A percentile compares a stretch with the other conserved stretches of the same genome.
These are phyloP conservation scores for Pangasianodon gigas DNA, from an alignment of 2,113 vertebrate genomes.

Conservation along the genomic window DNA sequence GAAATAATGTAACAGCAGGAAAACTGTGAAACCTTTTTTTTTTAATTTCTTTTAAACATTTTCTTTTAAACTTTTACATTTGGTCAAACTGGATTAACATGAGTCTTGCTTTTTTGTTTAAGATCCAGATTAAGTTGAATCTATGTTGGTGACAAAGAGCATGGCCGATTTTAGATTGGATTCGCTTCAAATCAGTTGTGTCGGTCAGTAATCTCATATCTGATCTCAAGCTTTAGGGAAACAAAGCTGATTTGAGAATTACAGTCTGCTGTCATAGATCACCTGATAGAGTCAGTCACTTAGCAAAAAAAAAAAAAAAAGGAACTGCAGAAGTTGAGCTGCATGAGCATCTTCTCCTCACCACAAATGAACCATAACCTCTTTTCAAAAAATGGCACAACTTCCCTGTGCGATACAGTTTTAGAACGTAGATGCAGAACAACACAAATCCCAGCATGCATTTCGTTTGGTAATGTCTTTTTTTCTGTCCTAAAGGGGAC, in stretches of 20 bases:
- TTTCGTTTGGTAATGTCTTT: background rate
- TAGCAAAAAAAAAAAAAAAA: background rate
- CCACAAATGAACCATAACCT: background rate
- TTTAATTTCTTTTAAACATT: background rate
- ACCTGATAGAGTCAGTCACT: background rate
- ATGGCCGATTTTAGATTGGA: background rate
- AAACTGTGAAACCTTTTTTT: no score
- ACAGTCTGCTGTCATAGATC: background rate
- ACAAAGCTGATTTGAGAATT: background rate
- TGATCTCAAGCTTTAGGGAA: background rate
- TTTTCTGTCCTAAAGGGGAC: constrained; percentile 77
- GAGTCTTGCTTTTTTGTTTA: no score
- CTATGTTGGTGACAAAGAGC: background rate
- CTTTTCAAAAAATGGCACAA: background rate
- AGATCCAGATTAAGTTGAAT: background rate
- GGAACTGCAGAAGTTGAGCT: background rate
- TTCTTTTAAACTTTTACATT: background rate
- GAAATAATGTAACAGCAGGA: no score
- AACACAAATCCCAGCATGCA: background rate
- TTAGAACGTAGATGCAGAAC: background rate
- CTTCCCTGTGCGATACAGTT: background rate
- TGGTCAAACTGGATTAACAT: background rate
- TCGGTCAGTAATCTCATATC: background rate
- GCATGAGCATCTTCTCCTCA: background rate
- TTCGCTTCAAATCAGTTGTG: background rate